These are phyloP conservation scores for Ophioninae sp. DNA, from an alignment of 2,888 invertebrate species.

Conservation along the genomic window DNA sequence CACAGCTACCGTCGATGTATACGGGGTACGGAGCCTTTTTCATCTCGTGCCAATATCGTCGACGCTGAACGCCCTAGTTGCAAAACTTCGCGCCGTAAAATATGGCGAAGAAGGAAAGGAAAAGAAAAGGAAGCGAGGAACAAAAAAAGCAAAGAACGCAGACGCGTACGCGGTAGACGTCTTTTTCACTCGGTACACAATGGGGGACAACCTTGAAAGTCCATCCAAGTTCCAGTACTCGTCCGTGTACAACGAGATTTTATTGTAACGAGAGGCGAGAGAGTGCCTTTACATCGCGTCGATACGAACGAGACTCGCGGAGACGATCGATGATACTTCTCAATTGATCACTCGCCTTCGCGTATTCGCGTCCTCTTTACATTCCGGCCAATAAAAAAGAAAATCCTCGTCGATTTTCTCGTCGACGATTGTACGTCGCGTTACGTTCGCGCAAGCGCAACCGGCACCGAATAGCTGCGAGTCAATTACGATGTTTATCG, in stretches of 20 bases:
- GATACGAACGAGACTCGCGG: slow-evolving; percentile 8
- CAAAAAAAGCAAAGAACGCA: slow-evolving; percentile 22
- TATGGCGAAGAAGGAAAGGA: slow-evolving; percentile 13
- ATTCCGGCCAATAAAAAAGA: slow-evolving; percentile 43
- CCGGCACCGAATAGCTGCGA: not conserved
- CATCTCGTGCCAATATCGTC: slow-evolving; percentile 56
- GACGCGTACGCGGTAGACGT: slow-evolving; percentile 19
- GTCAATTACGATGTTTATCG: slow-evolving; percentile 6
- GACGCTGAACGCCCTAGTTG: slow-evolving; percentile 51
- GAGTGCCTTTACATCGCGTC: slow-evolving; percentile 30
- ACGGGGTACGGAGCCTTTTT: not conserved
- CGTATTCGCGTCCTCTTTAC: slow-evolving; percentile 47
- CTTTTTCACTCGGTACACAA: slow-evolving; percentile 27
- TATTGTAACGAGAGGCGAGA: slow-evolving; percentile 26
- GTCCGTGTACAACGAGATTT: slow-evolving; percentile 42
- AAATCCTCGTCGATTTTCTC: slow-evolving; percentile 3
- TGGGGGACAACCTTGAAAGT: slow-evolving; percentile 57
- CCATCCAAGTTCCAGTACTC: slow-evolving; percentile 47
- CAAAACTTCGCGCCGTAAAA: slow-evolving; percentile 50
- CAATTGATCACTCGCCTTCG: slow-evolving; percentile 50
- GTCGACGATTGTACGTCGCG: slow-evolving; percentile 9
- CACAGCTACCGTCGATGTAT: not conserved
- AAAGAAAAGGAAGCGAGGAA: not conserved
- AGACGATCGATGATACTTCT: slow-evolving; percentile 45
- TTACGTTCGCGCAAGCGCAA: not conserved